Conservation (phyloP, 2,797 vertebrate genomes). For the Zalophus californianus region DNA sequence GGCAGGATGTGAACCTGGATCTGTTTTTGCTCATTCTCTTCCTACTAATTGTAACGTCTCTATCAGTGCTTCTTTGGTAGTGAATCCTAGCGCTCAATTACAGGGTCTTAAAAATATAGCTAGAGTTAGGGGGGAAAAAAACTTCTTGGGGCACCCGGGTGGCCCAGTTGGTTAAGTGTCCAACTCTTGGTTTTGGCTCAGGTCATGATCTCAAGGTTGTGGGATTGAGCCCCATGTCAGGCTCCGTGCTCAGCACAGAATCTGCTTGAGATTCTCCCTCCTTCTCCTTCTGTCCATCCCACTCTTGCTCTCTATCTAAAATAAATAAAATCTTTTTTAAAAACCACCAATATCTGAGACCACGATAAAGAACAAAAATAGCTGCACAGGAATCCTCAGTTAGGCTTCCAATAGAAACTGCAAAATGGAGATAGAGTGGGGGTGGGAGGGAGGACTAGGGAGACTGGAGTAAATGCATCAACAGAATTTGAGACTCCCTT, state of each 20-base stretch:
- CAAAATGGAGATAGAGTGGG: not conserved
- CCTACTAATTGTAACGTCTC: accelerated
- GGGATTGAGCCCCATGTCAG: not conserved
- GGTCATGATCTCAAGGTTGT: not conserved
- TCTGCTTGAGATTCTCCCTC: not conserved
- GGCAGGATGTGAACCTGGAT: not conserved
- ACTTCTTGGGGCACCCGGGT: not conserved
- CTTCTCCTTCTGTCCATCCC: not conserved
- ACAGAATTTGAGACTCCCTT: conserved; percentile 46
- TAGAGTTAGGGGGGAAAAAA: not conserved
- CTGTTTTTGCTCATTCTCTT: not conserved
- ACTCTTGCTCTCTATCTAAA: not conserved
- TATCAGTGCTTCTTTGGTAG: not conserved
- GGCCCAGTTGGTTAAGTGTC: not conserved
- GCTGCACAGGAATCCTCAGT: not conserved
- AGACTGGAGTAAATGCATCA: not conserved
- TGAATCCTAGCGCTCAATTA: not conserved
- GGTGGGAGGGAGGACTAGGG: accelerated
- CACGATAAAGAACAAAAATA: not conserved
- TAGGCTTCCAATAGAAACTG: not conserved
- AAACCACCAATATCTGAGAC: not conserved
- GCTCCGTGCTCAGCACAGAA: not conserved
- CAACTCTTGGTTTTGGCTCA: not conserved
- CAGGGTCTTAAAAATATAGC: not conserved
- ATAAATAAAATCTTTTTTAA: not conserved